These are phyloP conservation scores for Coregonus ussuriensis DNA, from an alignment of 2,797 vertebrate species.

Conservation along the genomic window DNA sequence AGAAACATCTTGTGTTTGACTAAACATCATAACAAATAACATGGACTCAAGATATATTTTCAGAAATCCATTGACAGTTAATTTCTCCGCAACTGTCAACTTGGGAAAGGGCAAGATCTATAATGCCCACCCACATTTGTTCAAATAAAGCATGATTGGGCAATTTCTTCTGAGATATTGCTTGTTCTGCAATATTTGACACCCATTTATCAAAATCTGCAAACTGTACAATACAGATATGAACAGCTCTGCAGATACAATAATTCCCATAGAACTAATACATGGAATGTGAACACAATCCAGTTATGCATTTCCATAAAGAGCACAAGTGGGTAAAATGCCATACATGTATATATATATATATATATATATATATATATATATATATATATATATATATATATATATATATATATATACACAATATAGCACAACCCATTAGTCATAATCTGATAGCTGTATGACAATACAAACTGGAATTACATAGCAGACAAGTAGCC, in stretches of 20 bases:
- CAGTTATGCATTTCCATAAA: not conserved
- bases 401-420: not conserved
- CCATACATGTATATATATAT: not conserved
- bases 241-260: conserved; percentile 14
- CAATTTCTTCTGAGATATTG: conserved; percentile 37
- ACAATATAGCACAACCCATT: not conserved
- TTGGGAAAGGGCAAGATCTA: not conserved
- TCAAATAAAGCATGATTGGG: conserved; percentile 38
- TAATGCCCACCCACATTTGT: conserved; percentile 34
- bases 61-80: not conserved
- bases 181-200: conserved; percentile 54
- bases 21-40: not conserved
- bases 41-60: not conserved
- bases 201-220: conserved; percentile 59
- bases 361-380: too few relatives aligned
- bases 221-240: conserved; percentile 36
- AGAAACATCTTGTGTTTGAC: not conserved
- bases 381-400: too few relatives aligned
- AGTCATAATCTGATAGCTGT: not conserved
- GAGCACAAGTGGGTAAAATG: not conserved
- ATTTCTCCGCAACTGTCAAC: not conserved
- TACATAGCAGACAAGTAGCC: not conserved
- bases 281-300: conserved; percentile 27
- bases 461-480: not conserved
- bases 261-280: conserved; percentile 20